Evolutionary conservation across 2,888 invertebrate species (phyloP).

Genomic region (Microctonus hyperodae): DNA sequence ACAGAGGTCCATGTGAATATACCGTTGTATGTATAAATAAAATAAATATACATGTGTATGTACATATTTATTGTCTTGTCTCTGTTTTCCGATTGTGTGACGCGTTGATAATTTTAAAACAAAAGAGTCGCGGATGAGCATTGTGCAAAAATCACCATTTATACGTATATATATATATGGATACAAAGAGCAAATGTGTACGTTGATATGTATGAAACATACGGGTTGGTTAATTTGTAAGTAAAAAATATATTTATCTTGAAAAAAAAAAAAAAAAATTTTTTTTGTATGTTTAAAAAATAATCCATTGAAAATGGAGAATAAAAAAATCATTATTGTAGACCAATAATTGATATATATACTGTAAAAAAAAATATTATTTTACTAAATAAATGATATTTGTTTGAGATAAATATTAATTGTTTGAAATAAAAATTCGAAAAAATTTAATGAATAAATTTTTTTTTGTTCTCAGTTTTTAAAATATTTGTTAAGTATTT

Average conservation of each 20-base stretch:
- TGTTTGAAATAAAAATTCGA: too few relatives aligned
- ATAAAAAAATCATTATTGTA: too few relatives aligned
- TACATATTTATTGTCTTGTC: not conserved
- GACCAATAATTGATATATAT: too few relatives aligned
- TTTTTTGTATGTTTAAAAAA: not conserved
- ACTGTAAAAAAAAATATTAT: too few relatives aligned
- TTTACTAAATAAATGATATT: too few relatives aligned
- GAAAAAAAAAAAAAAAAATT: not conserved
- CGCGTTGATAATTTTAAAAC: conserved; percentile 63
- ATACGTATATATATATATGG: not conserved
- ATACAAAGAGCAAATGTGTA: not conserved
- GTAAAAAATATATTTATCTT: not conserved
- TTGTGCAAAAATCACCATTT: conserved; percentile 57
- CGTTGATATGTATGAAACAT: not conserved
- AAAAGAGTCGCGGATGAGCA: conserved; percentile 51
- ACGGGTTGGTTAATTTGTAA: not conserved
- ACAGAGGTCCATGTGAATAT: conserved; percentile 23
- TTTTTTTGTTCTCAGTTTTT: too few relatives aligned
- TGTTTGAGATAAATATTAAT: too few relatives aligned
- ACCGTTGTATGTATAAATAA: not conserved
- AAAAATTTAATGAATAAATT: too few relatives aligned
- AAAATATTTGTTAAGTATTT: too few relatives aligned
- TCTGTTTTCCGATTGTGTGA: conserved; percentile 55
- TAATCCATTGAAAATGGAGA: too few relatives aligned
- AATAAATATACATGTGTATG: conserved; percentile 10